Evolutionary conservation across 2,113 vertebrate species (phyloP), one percentile per base, ranked within the genome.

Genomic region (Coregonus clupeaformis): DNA sequence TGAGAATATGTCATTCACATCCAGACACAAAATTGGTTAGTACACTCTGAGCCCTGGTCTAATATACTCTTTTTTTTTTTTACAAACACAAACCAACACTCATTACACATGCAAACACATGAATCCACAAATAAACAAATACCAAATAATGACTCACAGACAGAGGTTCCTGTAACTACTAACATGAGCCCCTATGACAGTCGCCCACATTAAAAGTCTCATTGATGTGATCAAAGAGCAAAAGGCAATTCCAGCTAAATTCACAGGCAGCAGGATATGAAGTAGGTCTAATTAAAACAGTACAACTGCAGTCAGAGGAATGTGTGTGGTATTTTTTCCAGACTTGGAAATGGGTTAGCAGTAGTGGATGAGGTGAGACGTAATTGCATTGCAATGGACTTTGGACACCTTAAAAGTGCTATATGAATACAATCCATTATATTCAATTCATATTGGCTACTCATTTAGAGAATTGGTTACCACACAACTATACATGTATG

Each of bases 121-220:
- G 9, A 42, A 42, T 1, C 36, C 32, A 42, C 36, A 42, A 42
- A 42, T 42, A 42, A 42, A 42, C 36, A 42, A 42, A 42, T 42
- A 42, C 7, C 36, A 42, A 11, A 42, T 7, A 11, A 42, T 42
- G 36, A 42, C 36, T 42, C 36, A 42, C 36, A 42, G 36, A 42
- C 36, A 7, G 2, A 42, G 36, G 63, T 30, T 27, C 63, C 16
- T 65, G 63, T 65, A 30, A 65, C 27, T 20, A 65, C 63, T 65
- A 65, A 65, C 25, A 65, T 27, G 12, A 24, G 2, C 4, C 27
- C 27, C 25, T 65, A 24, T 29, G 63, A 55, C 52, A 20, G 52
- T 55, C 25, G 49, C 11, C 57, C 71, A 72, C 62, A 63, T 63
- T 45, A 72, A 72, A 72, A 6, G 55, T 62, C 62, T 72, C n/a